Conservation (phyloP, 23 tunicate genomes). For the Halocynthia aurantium region DNA sequence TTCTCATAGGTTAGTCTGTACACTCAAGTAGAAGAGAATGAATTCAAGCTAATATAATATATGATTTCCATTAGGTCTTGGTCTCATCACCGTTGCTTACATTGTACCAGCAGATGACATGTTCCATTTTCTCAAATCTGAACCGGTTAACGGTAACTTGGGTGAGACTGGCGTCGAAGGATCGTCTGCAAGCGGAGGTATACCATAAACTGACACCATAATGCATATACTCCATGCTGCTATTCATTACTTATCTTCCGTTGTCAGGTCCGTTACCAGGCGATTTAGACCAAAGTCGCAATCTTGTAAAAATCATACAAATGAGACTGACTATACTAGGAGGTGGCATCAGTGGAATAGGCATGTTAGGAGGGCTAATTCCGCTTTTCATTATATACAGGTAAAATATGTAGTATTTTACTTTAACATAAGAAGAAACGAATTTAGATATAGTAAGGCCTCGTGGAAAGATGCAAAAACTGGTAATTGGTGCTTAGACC, state of each 20-base stretch:
- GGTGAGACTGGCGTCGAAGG: background rate
- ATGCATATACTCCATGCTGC: no score
- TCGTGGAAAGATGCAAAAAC: no score
- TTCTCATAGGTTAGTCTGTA: background rate
- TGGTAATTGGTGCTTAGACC: no score
- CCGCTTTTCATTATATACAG: background rate
- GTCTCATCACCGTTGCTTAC: slow-evolving; percentile 5
- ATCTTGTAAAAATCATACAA: slow-evolving; percentile 5
- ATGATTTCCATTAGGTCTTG: slow-evolving; percentile 1
- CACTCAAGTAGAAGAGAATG: no score
- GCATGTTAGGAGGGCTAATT: slow-evolving; percentile 3
- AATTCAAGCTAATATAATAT: background rate
- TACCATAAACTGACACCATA: background rate
- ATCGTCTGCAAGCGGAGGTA: background rate
- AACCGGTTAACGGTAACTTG: background rate
- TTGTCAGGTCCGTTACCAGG: no score
- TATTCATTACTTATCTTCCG: no score
- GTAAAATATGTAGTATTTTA: background rate
- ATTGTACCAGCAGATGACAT: slow-evolving; percentile 22
- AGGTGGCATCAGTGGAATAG: slow-evolving; percentile 2
- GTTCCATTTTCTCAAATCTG: slow-evolving; percentile 1
- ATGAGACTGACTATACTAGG: slow-evolving; percentile 2
- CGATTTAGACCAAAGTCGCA: no score
- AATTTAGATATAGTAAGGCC: no score
- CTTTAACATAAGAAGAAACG: no score